A percentile compares a stretch with the other conserved stretches of the same genome.
Conservation (phyloP, 2,113 vertebrate species). For the Telmatochromis sp. region DNA sequence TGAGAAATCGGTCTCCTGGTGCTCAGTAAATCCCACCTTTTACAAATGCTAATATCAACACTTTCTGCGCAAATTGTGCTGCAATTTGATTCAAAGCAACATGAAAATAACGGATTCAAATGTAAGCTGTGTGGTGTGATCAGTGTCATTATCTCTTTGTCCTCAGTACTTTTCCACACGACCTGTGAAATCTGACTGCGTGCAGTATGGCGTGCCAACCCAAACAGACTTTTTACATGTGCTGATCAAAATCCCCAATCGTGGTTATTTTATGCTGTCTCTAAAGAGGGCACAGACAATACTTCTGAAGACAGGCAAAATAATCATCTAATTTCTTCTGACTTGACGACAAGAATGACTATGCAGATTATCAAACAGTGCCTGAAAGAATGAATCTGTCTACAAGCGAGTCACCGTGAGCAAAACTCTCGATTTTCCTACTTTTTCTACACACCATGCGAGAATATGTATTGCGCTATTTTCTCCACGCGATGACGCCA, state of each 20-base stretch:
- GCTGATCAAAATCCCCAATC: neutral
- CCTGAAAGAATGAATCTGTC: neutral
- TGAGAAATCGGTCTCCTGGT: neutral
- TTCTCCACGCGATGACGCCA: slow-evolving; percentile 37
- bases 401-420: no score
- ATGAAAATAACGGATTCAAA: neutral
- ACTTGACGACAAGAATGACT: neutral
- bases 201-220: neutral
- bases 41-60: neutral
- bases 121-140: neutral
- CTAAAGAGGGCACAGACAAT: neutral
- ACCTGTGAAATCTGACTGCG: neutral
- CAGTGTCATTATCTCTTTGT: neutral
- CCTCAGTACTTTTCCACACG: neutral
- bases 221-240: neutral
- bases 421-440: no score
- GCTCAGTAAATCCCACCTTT: neutral
- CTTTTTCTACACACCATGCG: no score
- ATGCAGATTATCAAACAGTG: neutral
- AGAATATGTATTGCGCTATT: neutral
- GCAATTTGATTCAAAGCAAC: neutral
- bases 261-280: neutral
- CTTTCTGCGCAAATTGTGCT: neutral
- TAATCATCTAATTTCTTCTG: neutral
- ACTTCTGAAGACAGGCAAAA: neutral